A percentile compares a stretch with the other conserved stretches of the same genome.
phyloP scores from a whole-genome alignment of 2,888 invertebrate genomes.

The Drosophila eohydei region DNA sequence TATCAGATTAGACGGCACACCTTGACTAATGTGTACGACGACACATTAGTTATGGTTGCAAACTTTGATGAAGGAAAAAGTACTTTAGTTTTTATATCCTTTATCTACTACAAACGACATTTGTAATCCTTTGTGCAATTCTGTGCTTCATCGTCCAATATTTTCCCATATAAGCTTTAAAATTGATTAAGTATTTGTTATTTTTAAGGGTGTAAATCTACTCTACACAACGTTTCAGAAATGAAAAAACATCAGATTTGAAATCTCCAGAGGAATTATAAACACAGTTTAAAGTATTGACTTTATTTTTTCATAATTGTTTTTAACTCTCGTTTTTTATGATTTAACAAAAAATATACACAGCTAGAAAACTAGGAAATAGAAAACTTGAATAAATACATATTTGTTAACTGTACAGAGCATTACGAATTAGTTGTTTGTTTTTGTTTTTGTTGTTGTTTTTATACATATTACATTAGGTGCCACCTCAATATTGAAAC shows the following conservation, averaged over 20 bases:
- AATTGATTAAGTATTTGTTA: background rate
- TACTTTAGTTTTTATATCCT: background rate
- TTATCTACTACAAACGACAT: background rate
- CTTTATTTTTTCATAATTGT: slow-evolving; percentile 42
- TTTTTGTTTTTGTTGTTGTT: background rate
- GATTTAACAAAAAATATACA: slow-evolving; percentile 68
- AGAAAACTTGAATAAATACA: slow-evolving; percentile 66
- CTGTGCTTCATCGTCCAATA: background rate
- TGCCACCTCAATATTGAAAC: slow-evolving; percentile 51
- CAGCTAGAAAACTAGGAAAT: slow-evolving; percentile 60
- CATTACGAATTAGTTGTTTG: slow-evolving; percentile 36
- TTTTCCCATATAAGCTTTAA: background rate
- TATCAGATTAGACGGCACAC: background rate
- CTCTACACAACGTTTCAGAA: background rate
- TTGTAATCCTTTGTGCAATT: background rate
- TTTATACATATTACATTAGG: slow-evolving; percentile 13
- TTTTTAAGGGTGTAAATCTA: background rate
- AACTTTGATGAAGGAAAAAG: background rate
- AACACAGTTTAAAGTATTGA: slow-evolving; percentile 47
- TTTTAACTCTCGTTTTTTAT: slow-evolving; percentile 43
- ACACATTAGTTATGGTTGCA: slow-evolving; percentile 4
- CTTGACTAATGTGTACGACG: background rate
- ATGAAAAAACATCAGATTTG: background rate
- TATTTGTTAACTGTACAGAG: slow-evolving; percentile 59
- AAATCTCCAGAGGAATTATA: background rate